A percentile compares a stretch with the other conserved stretches of the same genome.
phyloP scores from a whole-genome alignment of 2,113 vertebrate species.

The Gallinago paraguaiae region DNA sequence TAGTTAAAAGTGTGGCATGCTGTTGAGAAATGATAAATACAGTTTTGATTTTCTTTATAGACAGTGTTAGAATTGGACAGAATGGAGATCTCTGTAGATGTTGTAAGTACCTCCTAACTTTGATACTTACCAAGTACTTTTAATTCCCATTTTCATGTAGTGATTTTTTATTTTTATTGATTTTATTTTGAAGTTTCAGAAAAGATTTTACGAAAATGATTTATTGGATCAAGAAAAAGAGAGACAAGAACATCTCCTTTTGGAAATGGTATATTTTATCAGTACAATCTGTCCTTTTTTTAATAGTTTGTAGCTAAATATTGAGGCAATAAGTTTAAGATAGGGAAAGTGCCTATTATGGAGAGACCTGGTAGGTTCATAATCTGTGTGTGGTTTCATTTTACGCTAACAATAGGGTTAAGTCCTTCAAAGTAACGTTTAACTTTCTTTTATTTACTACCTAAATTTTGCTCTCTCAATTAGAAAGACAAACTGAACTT shows the following conservation, averaged over 20 bases:
- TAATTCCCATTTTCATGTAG: slow-evolving; percentile 58
- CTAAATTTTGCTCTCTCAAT: neutral
- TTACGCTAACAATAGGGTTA: neutral
- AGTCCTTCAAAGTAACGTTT: neutral
- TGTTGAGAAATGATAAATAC: neutral
- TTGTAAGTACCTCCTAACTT: slow-evolving; percentile 69
- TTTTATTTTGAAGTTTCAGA: slow-evolving; percentile 83
- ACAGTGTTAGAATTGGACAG: slow-evolving; percentile 93
- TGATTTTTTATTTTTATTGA: slow-evolving; percentile 42
- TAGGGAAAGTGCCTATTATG: neutral
- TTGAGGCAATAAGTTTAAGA: neutral
- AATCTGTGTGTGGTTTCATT: neutral
- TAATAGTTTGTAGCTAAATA: neutral
- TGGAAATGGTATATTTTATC: slow-evolving; percentile 87
- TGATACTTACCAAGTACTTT: neutral
- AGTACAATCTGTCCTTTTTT: neutral
- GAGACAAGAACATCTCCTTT: slow-evolving; percentile 87
- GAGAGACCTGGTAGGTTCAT: neutral
- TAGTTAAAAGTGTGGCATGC: neutral
- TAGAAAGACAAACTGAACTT: neutral
- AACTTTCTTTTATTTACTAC: neutral
- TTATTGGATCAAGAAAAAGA: slow-evolving; percentile 92
- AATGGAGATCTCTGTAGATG: slow-evolving; percentile 87
- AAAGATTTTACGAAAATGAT: slow-evolving; percentile 86
- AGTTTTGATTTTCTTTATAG: slow-evolving; percentile 67